These are phyloP conservation scores for Drosophila histrio DNA, from an alignment of 2,888 invertebrate genomes.

Conservation along the genomic window DNA sequence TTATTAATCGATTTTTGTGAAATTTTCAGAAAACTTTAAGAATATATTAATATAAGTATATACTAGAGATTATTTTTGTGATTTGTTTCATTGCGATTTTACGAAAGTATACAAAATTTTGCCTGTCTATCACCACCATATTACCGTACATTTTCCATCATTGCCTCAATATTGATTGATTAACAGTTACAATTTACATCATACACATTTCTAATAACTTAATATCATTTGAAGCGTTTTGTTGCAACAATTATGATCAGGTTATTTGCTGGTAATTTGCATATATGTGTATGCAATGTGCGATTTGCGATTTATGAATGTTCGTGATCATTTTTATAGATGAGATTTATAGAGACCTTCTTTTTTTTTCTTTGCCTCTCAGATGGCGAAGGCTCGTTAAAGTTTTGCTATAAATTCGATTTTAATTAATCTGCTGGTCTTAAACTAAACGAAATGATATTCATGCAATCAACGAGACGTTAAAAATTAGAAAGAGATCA, in stretches of 20 bases:
- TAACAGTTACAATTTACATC: too few relatives aligned
- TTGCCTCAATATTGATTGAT: too few relatives aligned
- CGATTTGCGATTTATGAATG: constrained; percentile 2
- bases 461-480: constrained; percentile 54
- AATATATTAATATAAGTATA: too few relatives aligned
- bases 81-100: too few relatives aligned
- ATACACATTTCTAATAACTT: too few relatives aligned
- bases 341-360: constrained; percentile 2
- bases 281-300: background rate
- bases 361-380: background rate
- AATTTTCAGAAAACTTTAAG: too few relatives aligned
- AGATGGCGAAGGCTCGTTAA: constrained; percentile 20
- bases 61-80: too few relatives aligned
- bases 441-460: constrained; percentile 43
- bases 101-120: too few relatives aligned
- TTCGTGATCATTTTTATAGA: background rate
- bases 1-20: too few relatives aligned
- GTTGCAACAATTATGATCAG: background rate
- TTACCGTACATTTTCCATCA: too few relatives aligned
- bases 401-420: constrained; percentile 40
- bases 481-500: constrained; percentile 40
- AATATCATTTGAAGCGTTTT: too few relatives aligned
- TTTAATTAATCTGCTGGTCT: constrained; percentile 46
- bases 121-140: too few relatives aligned
- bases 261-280: background rate